These are phyloP conservation scores for Trichoplusia ni DNA, from an alignment of 1,140 invertebrate genomes.

Conservation along the genomic window DNA sequence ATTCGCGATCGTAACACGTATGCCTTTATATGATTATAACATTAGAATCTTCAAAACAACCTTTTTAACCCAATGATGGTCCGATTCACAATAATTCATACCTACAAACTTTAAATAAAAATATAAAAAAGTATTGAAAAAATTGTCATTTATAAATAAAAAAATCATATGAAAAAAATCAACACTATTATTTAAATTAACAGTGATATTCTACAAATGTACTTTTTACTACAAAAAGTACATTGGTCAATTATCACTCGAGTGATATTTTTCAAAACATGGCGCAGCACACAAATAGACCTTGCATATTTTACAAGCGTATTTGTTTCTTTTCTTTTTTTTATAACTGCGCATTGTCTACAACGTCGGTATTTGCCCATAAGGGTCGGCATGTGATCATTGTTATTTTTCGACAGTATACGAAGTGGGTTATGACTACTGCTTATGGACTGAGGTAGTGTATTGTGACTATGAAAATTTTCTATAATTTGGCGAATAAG, in stretches of 20 bases:
- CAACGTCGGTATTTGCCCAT: not conserved
- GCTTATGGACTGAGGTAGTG: not conserved
- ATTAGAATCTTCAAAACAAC: not conserved
- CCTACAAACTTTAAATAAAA: not conserved
- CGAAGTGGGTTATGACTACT: not conserved
- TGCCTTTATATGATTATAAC: not conserved
- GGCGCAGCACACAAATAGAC: slow-evolving; percentile 8
- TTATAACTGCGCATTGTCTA: not conserved
- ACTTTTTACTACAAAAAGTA: not conserved
- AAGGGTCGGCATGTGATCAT: not conserved
- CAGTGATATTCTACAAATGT: not conserved
- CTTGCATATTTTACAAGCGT: not conserved
- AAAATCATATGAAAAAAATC: not conserved
- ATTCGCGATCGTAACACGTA: too few species aligned
- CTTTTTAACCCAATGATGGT: not conserved
- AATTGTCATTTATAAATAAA: not conserved
- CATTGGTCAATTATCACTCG: not conserved
- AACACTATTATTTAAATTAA: not conserved
- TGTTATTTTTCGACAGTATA: not conserved
- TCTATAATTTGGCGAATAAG: slow-evolving; percentile 3
- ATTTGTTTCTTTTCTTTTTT: not conserved
- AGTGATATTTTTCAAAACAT: slow-evolving; percentile 7
- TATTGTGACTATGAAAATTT: not conserved
- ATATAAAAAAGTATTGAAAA: not conserved
- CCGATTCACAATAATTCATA: not conserved